Conservation (phyloP, 2,888 invertebrate genomes). For the Perizoma affinitatum region DNA sequence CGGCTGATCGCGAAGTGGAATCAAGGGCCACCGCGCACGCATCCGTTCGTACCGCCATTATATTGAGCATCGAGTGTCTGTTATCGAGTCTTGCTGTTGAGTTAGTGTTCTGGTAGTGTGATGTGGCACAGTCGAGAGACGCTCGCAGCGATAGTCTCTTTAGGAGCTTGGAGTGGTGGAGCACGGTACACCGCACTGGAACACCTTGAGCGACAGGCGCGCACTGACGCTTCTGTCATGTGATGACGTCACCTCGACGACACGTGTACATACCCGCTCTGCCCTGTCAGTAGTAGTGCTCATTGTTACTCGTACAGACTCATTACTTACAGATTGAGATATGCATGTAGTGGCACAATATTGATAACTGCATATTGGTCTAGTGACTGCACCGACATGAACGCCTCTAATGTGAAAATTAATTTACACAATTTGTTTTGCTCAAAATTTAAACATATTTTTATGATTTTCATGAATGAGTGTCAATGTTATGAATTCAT, state of each 20-base stretch:
- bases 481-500: constrained; percentile 44
- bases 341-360: constrained; percentile 77
- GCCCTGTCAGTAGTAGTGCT: constrained; percentile 72
- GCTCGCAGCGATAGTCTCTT: constrained; percentile 69
- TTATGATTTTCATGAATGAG: constrained; percentile 45
- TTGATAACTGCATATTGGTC: constrained; percentile 69
- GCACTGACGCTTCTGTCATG: constrained; percentile 73
- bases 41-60: constrained; percentile 75
- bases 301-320: constrained; percentile 42
- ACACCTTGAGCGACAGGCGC: constrained; percentile 80
- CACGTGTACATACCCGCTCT: constrained; percentile 77
- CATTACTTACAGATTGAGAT: constrained; percentile 59
- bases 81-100: constrained; percentile 78
- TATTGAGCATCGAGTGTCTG: constrained; percentile 79
- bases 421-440: constrained; percentile 46
- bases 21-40: constrained; percentile 38
- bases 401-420: constrained; percentile 60
- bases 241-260: constrained; percentile 63
- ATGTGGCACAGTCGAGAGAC: constrained; percentile 74
- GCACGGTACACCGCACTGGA: constrained; percentile 73
- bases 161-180: constrained; percentile 77
- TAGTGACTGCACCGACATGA: constrained; percentile 68
- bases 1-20: constrained; percentile 35
- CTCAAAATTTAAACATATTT: constrained; percentile 43
- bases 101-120: constrained; percentile 82